These are phyloP conservation scores for Ooceraea biroi DNA, from an alignment of 1,140 invertebrate genomes.

Conservation along the genomic window DNA sequence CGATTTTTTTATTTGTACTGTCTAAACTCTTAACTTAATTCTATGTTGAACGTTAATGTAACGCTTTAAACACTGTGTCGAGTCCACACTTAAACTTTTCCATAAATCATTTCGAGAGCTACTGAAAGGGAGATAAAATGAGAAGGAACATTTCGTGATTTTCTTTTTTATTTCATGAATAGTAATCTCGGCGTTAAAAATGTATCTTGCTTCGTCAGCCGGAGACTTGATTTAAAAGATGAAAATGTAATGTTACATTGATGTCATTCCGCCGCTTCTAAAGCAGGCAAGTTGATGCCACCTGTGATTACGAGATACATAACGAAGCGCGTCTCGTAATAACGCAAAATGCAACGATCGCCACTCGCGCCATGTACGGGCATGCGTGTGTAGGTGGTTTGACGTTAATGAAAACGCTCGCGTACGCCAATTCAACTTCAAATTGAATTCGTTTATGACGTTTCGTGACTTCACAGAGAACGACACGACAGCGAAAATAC, in stretches of 20 bases:
- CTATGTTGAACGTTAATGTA: background rate
- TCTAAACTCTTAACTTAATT: background rate
- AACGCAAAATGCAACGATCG: slow-evolving; percentile 61
- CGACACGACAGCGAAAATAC: slow-evolving; percentile 43
- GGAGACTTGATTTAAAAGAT: slow-evolving; percentile 9
- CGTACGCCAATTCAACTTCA: slow-evolving; percentile 57
- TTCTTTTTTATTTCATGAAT: background rate
- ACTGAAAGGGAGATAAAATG: background rate
- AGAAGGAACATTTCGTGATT: slow-evolving; percentile 16
- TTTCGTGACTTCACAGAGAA: slow-evolving; percentile 49
- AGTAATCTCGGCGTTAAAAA: slow-evolving; percentile 24
- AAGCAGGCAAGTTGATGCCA: slow-evolving; percentile 41
- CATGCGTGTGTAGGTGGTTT: slow-evolving; percentile 39
- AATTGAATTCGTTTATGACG: slow-evolving; percentile 62
- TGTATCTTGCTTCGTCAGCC: slow-evolving; percentile 7
- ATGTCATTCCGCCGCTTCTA: slow-evolving; percentile 29
- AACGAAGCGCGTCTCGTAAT: slow-evolving; percentile 54
- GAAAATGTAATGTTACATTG: slow-evolving; percentile 28
- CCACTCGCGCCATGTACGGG: slow-evolving; percentile 12
- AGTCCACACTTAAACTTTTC: background rate
- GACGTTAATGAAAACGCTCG: slow-evolving; percentile 61
- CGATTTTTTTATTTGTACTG: too few relatives aligned
- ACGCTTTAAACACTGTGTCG: background rate
- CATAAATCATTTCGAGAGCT: background rate
- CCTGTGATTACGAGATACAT: slow-evolving; percentile 49